Evolutionary conservation across 2,888 invertebrate species (phyloP).

Genomic region (Tethea ocularis): DNA sequence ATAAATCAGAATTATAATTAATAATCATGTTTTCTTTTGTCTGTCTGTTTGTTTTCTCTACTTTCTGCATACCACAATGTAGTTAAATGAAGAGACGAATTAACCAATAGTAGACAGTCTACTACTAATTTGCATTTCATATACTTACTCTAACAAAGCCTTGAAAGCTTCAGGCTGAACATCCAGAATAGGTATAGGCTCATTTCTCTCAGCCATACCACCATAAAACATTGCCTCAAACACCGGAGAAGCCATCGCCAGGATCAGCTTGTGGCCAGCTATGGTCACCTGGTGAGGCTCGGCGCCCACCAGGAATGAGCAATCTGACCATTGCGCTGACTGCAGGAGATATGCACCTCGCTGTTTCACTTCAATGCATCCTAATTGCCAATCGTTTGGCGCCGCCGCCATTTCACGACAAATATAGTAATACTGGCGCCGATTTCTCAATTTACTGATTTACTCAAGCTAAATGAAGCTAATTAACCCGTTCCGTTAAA

Average conservation of each 20-base stretch:
- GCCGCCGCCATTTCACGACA: conserved; percentile 72
- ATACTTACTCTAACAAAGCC: conserved; percentile 88
- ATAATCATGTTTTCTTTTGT: too few relatives aligned
- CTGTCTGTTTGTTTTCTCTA: too few relatives aligned
- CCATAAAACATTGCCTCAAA: conserved; percentile 96
- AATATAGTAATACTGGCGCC: neutral
- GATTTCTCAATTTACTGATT: neutral
- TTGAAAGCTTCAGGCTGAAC: conserved; percentile 94
- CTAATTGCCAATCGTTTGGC: conserved; percentile 90
- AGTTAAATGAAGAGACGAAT: too few relatives aligned
- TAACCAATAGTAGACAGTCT: too few relatives aligned
- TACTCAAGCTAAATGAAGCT: neutral
- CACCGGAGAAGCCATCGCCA: conserved; percentile 94
- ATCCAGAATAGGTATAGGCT: conserved; percentile 91
- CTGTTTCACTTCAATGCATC: conserved; percentile 87
- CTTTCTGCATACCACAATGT: too few relatives aligned
- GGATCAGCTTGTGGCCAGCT: conserved; percentile 90
- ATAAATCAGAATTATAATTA: too few relatives aligned
- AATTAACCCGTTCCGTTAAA: too few relatives aligned
- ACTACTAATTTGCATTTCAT: neutral
- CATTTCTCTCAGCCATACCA: conserved; percentile 90
- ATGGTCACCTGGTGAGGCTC: conserved; percentile 89
- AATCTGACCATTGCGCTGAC: conserved; percentile 92
- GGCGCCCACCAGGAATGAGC: conserved; percentile 91
- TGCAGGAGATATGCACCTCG: conserved; percentile 90